Percentiles rank a stretch among this genome's conserved stretches.
Evolutionary conservation across 2,797 vertebrate species (phyloP).

Genomic region (Spheniscus humboldti): DNA sequence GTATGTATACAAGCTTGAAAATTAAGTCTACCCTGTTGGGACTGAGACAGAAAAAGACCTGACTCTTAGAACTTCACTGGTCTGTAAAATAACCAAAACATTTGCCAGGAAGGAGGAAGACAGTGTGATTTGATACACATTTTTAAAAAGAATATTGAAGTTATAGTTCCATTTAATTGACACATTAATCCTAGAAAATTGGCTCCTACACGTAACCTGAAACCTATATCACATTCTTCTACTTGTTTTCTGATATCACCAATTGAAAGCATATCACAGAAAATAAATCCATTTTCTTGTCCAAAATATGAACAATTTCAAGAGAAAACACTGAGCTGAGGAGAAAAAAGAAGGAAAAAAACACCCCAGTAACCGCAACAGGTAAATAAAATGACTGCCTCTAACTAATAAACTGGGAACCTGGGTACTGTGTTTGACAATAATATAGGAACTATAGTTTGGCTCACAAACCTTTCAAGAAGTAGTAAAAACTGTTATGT

Average conservation of each 20-base stretch:
- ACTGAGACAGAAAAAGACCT: not conserved
- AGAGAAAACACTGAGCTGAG: not conserved
- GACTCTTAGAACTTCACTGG: not conserved
- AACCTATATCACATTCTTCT: slow-evolving; percentile 25
- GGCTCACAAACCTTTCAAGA: slow-evolving; percentile 58
- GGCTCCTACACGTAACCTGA: slow-evolving; percentile 27
- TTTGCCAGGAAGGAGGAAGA: slow-evolving; percentile 17
- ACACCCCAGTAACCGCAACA: not conserved
- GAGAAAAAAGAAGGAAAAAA: not conserved
- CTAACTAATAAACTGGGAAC: slow-evolving; percentile 31
- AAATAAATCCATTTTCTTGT: slow-evolving; percentile 41
- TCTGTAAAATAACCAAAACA: slow-evolving; percentile 44
- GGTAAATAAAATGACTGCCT: slow-evolving; percentile 43
- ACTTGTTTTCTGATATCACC: slow-evolving; percentile 19
- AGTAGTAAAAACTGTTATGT: slow-evolving; percentile 29
- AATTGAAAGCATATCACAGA: not conserved
- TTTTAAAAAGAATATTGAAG: slow-evolving; percentile 47
- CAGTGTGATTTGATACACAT: slow-evolving; percentile 14
- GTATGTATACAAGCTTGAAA: not conserved
- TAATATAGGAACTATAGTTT: slow-evolving; percentile 49
- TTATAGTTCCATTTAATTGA: slow-evolving; percentile 55
- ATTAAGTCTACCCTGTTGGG: not conserved
- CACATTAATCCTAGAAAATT: slow-evolving; percentile 58
- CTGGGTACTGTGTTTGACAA: slow-evolving; percentile 31
- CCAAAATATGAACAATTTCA: slow-evolving; percentile 20